Evolutionary conservation across 2,113 vertebrate species (phyloP), one percentile per base, ranked within the genome.

Genomic region (Anhinga rufa): DNA sequence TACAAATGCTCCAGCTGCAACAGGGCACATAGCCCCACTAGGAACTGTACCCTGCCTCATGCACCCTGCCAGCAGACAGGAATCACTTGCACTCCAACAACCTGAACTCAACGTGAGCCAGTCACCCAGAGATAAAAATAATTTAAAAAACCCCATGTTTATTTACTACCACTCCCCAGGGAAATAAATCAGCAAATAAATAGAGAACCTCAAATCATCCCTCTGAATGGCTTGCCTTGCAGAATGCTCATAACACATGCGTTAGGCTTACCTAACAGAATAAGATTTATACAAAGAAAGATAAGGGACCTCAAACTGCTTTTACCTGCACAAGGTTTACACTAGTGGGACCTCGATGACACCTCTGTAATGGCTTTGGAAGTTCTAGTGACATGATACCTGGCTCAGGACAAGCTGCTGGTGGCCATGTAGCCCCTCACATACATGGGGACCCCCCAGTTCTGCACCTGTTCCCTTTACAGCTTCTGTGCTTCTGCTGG

Each of bases 391-490:
- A 64, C 32, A 26, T 0, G 4, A 82, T 32, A 51, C 14, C 28
- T 58, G 66, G 42, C 49, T 48, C 29, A 55, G 46, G 66, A 71
- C 1, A 9, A 92, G 65, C n/a, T 92, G 34, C 36, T 72, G 17
- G 25, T 57, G 64, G 42, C 38, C 83, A 40, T 0, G 0, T 8
- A 58, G 36, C 13, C 25, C 64, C 44, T 49, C 28, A 57, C 9
- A 69, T 42, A 36, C 6, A 14, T 0, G 1, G 32, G 32, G 9
- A 74, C 2, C 2, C 10, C 10, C 9, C 11, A 32, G 15, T 44
- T 12, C 28, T 44, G 40, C 0, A 0, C 18, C 62, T 5, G 0
- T 44, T 72, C 42, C n/a, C 25, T 38, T 64, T 40, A 71, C 10
- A 57, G 46, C 55, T 36, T n/a, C 7, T 5, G 21, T 49, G 49